These are phyloP conservation scores for Pangasianodon gigas DNA, from an alignment of 2,113 vertebrate genomes.

Conservation along the genomic window DNA sequence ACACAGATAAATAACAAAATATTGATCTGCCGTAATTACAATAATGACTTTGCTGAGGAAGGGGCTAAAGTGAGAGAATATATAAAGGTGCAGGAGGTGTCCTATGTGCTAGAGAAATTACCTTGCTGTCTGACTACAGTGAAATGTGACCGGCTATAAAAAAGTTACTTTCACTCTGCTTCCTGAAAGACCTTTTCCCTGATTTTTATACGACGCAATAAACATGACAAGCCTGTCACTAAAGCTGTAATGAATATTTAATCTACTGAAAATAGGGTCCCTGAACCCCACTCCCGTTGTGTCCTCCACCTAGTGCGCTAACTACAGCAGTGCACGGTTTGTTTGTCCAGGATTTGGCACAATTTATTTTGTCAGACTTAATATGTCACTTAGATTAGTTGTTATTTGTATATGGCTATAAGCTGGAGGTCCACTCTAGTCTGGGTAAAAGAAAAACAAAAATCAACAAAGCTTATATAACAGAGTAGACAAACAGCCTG, in stretches of 20 bases:
- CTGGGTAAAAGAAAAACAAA: neutral
- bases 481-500: neutral
- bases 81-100: neutral
- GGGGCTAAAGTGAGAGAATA: neutral
- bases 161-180: slow-evolving; percentile 47
- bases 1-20: slow-evolving; percentile 53
- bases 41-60: slow-evolving; percentile 33
- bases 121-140: slow-evolving; percentile 39
- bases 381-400: neutral
- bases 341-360: neutral
- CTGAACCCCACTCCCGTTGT: slow-evolving; percentile 1
- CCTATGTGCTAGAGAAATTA: slow-evolving; percentile 24
- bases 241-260: slow-evolving; percentile 48
- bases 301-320: neutral
- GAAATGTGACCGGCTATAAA: slow-evolving; percentile 47
- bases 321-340: neutral
- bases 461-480: neutral
- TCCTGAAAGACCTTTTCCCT: slow-evolving; percentile 45
- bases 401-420: neutral
- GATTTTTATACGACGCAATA: slow-evolving; percentile 53
- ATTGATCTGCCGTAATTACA: slow-evolving; percentile 55
- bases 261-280: slow-evolving; percentile 57
- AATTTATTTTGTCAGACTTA: neutral
- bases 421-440: neutral
- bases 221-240: slow-evolving; percentile 46